These are phyloP conservation scores for Brienomyrus brachyistius DNA, from an alignment of 2,113 vertebrate species.

Conservation along the genomic window DNA sequence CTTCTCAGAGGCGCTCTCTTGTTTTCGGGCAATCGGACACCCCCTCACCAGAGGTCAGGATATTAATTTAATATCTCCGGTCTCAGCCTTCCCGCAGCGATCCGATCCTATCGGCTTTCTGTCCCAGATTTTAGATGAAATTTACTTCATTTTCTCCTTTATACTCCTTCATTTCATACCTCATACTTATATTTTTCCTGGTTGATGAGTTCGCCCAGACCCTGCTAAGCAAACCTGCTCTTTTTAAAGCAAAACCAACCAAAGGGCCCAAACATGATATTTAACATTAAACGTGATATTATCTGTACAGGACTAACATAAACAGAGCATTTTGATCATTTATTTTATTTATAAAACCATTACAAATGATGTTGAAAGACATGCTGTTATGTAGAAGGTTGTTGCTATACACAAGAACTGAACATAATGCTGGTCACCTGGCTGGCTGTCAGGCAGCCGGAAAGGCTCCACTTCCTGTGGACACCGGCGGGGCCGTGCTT, in stretches of 20 bases:
- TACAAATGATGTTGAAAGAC: not conserved
- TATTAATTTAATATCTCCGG: not conserved
- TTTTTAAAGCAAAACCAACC: not conserved
- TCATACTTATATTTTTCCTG: not conserved
- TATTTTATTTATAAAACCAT: not conserved
- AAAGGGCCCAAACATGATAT: not conserved
- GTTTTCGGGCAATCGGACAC: not conserved
- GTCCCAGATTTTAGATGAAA: not conserved
- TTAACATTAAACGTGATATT: not conserved
- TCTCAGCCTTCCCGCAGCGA: not conserved
- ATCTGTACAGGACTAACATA: not conserved
- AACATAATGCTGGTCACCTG: not conserved
- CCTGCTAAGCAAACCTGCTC: not conserved
- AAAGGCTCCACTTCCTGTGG: not conserved
- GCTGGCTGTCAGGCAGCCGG: not conserved
- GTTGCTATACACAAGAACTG: not conserved
- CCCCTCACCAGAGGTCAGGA: not conserved
- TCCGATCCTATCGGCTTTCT: not conserved
- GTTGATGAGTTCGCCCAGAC: not conserved
- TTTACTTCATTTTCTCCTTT: not conserved
- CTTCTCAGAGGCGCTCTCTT: not conserved
- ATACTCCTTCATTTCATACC: not conserved
- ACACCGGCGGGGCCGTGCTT: not conserved
- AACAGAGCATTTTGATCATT: not conserved
- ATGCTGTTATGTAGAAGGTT: not conserved